phyloP scores from a whole-genome alignment of 2,797 vertebrate species.

The Macroramphosus scolopax region DNA sequence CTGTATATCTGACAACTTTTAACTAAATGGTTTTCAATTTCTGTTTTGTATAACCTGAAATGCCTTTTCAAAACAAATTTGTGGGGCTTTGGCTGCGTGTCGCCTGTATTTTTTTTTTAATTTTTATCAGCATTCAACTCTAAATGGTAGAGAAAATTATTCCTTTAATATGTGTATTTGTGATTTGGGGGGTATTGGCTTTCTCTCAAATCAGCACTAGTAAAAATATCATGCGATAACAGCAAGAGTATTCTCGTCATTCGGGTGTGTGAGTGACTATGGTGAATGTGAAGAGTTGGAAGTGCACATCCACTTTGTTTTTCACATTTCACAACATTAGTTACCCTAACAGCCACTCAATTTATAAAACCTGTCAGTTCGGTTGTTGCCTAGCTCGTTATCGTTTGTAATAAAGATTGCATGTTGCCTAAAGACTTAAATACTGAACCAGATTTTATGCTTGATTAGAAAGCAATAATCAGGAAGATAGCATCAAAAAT shows the following conservation, averaged over 20 bases:
- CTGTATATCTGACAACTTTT: conserved; percentile 59
- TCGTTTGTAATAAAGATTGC: too few relatives aligned
- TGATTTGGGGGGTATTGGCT: too few relatives aligned
- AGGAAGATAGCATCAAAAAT: conserved; percentile 19
- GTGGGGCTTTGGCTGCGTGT: conserved; percentile 39
- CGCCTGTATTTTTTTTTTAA: conserved; percentile 50
- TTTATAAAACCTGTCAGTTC: conserved; percentile 1
- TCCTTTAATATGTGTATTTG: conserved; percentile 41
- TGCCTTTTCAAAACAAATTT: conserved; percentile 38
- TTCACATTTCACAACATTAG: conserved; percentile 18
- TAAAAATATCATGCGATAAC: conserved; percentile 12
- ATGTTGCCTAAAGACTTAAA: conserved; percentile 12
- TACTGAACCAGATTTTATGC: not conserved
- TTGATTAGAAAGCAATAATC: conserved; percentile 14
- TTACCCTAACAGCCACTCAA: conserved; percentile 3
- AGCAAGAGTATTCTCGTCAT: conserved; percentile 1
- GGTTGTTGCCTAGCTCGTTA: conserved; percentile 13
- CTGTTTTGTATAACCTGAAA: not conserved
- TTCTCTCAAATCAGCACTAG: conserved; percentile 17
- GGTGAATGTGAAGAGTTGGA: conserved; percentile 28
- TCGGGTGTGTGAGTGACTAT: conserved; percentile 8
- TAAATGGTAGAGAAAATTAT: conserved; percentile 48
- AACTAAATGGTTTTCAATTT: conserved; percentile 31
- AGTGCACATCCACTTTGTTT: not conserved
- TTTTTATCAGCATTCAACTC: conserved; percentile 48